Percentiles rank a stretch among this genome's conserved stretches.
Conservation (phyloP, 2,888 invertebrate genomes). For the Aleiodes leptofemur region DNA sequence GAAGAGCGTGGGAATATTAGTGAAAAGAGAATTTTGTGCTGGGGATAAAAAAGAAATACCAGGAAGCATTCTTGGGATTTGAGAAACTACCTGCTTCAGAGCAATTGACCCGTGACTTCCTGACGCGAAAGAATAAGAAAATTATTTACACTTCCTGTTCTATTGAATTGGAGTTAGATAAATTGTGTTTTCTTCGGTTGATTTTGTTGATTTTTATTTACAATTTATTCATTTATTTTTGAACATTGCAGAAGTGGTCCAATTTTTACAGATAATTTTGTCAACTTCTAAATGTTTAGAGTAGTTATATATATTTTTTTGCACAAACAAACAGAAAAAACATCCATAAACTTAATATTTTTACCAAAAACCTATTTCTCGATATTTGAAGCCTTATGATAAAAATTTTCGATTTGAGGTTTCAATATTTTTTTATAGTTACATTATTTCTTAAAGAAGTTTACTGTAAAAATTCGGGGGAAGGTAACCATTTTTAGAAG, state of each 20-base stretch:
- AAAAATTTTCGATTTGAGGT: no score
- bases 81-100: slow-evolving; percentile 50
- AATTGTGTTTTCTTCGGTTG: not conserved
- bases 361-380: no score
- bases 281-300: no score
- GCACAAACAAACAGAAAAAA: no score
- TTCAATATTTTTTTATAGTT: no score
- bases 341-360: no score
- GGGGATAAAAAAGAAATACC: slow-evolving; percentile 45
- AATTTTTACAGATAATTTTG: not conserved
- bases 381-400: no score
- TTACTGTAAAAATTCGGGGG: no score
- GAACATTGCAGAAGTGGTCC: not conserved
- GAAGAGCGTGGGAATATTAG: slow-evolving; percentile 46
- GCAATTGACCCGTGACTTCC: slow-evolving; percentile 48
- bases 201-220: not conserved
- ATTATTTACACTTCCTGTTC: slow-evolving; percentile 20
- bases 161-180: not conserved
- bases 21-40: slow-evolving; percentile 9
- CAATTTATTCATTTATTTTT: no score
- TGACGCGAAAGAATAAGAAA: slow-evolving; percentile 41
- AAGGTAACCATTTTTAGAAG: no score
- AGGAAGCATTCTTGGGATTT: slow-evolving; percentile 45
- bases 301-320: no score
- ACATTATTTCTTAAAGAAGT: no score